Evolutionary conservation across 2,113 vertebrate genomes (phyloP).

Genomic region (Dasyprocta punctata): DNA sequence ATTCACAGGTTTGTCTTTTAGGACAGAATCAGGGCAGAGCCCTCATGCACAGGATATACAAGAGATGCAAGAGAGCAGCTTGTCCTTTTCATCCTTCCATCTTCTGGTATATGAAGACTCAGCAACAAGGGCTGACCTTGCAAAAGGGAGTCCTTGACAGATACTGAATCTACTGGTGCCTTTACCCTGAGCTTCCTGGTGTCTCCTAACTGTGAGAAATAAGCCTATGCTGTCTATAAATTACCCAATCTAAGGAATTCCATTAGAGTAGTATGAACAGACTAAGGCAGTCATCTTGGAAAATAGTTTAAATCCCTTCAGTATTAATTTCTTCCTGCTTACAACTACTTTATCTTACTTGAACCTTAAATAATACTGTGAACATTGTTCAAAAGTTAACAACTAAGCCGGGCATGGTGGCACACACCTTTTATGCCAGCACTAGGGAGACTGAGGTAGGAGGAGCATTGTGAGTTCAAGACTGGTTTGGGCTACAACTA

Average conservation of each 20-base stretch:
- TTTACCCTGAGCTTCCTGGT: neutral
- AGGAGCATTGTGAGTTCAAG: too few species aligned
- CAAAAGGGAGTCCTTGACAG: neutral
- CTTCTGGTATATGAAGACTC: neutral
- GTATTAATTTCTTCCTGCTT: constrained; percentile 39
- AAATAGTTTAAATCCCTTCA: constrained; percentile 4
- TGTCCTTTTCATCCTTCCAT: neutral
- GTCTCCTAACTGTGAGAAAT: neutral
- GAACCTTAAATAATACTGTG: neutral
- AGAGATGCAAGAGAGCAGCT: neutral
- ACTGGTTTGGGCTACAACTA: too few species aligned
- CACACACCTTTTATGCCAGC: too few species aligned
- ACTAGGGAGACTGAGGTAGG: too few species aligned
- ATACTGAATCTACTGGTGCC: neutral
- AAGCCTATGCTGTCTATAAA: neutral
- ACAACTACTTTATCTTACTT: neutral
- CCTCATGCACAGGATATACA: neutral
- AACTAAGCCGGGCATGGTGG: too few species aligned
- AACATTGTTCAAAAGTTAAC: constrained; percentile 40
- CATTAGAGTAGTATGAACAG: neutral
- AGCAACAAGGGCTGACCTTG: neutral
- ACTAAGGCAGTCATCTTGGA: neutral
- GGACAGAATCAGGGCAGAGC: neutral
- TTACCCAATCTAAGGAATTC: neutral
- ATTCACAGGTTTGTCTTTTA: neutral